Base-by-base conservation (phyloP, 35 echinoderm and acorn worm species). In the Anneissia japonica region DNA sequence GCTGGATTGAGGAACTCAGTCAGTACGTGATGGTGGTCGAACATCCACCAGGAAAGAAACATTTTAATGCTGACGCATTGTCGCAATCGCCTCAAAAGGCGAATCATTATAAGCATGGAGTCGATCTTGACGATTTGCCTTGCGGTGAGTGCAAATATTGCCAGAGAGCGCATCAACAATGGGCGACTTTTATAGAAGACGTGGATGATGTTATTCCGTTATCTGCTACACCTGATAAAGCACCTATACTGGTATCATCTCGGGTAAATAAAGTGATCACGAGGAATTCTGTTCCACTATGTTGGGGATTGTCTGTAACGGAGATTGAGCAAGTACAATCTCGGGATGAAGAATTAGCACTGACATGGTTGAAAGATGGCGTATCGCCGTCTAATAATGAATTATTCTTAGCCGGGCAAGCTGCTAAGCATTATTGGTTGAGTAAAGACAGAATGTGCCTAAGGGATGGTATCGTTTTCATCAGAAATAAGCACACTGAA, bases 161-260 rank as follows among this genome's bases (percentile, higher is more conserved):
- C 81, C 74, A 35, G 0, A 86, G 77, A 74, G 89, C 89, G 12
- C 74, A 91, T 35, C 0, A 79, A 39, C 43, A 91, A 77, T 86
- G 89, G 89, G 77, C 39, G 0, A 5, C 28, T 14, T 91, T 91
- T 56, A 74, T 80, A 26, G 83, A 86, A 2, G 31, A 29, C 32
- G 89, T 91, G 17, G 89, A 91, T 35, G 83, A 91, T 81, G 73
- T 91, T 17, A 55, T 91, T 6, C 83, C 89, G 33, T 74, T 90
- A 3, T 32, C 88, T 0, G 0, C 0, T 30, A 4, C 35, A 43
- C 31, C 30, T 10, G n/a, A n/a, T n/a, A n/a, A n/a, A n/a, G n/a
- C n/a, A n/a, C n/a, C n/a, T n/a, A n/a, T n/a, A n/a, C n/a, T 0
- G 19, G 4, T 11, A 0, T 3, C 85, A 36, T 1, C 76, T 10